Evolutionary conservation across 2,113 vertebrate species (phyloP), one percentile per base, ranked within the genome.

Genomic region (Peromyscus californicus): DNA sequence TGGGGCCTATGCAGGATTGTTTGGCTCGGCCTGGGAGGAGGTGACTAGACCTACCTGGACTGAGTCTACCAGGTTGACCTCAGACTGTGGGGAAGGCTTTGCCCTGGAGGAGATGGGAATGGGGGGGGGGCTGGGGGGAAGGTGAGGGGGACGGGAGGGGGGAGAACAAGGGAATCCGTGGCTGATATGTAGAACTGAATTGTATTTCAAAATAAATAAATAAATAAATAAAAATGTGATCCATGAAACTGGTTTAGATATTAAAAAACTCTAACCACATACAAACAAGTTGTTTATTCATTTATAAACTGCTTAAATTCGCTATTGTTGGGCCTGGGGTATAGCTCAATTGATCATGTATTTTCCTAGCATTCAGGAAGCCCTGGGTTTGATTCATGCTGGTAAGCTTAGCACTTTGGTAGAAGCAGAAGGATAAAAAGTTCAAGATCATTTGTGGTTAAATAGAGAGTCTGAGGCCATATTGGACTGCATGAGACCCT

Each of bases 241-340:
- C 21, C 48, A 67, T 36, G 76, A 17, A 74, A 65, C 57, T 88
- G 33, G 29, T 75, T 65, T 63, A 84, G 57, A 72, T 94, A 78
- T 11, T 33, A 45, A 21, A 69, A 76, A 63, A 94, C 16, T 91
- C 51, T 78, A 17, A 78, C 63, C 33, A 80, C 72, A 7, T 89
- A 33, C 15, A 51, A 33, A 29, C 0, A 75, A n/a, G 39, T 88
- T 85, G 0, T 75, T 92, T 70, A 80, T 59, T 91, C 8, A 21
- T 67, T 88, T 74, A 84, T 51, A 72, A 96, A 22, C 17, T 59
- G 75, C 45, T 80, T 93, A 75, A 80, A 63, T 78, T 90, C 69
- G 36, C 48, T 75, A 45, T 51, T 22, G 29, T 67, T 67, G 29
- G 29, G 63, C 16, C 29, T 48, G 31, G 29, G 15, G 42, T 67